Conservation (phyloP, 2,797 vertebrate species). For the Tragelaphus eurycerus region DNA sequence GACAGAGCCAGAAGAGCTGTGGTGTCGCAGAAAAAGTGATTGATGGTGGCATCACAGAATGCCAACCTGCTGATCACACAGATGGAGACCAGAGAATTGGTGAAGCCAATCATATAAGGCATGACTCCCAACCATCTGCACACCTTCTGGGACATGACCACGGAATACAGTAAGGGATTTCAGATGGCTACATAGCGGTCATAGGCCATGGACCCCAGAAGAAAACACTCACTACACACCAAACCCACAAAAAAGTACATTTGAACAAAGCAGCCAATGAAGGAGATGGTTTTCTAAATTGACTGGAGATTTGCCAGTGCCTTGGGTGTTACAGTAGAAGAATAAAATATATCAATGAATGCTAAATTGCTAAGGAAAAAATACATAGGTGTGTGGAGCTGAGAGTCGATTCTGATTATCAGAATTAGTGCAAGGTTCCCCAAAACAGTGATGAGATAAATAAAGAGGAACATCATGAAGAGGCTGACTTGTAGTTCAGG, state of each 20-base stretch:
- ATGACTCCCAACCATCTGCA: background rate
- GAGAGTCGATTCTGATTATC: conserved; percentile 48
- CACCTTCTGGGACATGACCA: conserved; percentile 18
- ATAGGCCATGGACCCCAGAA: conserved; percentile 44
- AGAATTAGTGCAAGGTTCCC: conserved; percentile 55
- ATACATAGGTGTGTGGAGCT: conserved; percentile 68
- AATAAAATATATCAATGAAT: conserved; percentile 52
- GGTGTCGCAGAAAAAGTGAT: conserved; percentile 67
- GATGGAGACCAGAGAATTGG: conserved; percentile 32
- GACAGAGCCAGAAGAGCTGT: conserved; percentile 41
- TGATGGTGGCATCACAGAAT: conserved; percentile 21
- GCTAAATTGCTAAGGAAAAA: conserved; percentile 57
- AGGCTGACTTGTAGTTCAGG: conserved; percentile 24
- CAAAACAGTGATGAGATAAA: conserved; percentile 34
- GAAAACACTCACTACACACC: conserved; percentile 46
- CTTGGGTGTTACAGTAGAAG: conserved; percentile 49
- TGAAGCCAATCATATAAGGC: conserved; percentile 1
- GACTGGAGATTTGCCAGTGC: background rate
- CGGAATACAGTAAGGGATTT: background rate
- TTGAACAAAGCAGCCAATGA: conserved; percentile 34
- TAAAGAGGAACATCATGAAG: conserved; percentile 27
- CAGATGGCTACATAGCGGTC: conserved; percentile 41
- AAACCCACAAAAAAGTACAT: conserved; percentile 55
- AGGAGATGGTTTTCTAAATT: conserved; percentile 31
- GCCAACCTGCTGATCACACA: conserved; percentile 35